A percentile compares a stretch with the other conserved stretches of the same genome.
These are phyloP conservation scores for Hippocampus comes DNA, from an alignment of 2,113 vertebrate genomes.

Conservation along the genomic window DNA sequence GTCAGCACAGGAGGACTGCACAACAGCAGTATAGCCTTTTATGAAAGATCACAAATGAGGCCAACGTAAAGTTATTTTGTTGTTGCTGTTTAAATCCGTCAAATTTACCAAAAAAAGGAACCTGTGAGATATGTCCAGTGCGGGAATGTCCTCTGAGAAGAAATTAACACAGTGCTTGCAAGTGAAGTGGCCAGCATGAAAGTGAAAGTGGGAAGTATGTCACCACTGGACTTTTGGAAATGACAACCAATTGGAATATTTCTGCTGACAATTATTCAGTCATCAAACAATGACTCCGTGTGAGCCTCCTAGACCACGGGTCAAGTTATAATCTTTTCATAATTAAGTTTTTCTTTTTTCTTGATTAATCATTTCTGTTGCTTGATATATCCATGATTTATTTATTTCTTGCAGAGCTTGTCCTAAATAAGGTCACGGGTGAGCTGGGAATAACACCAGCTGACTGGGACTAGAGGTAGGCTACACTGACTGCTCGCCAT, in stretches of 20 bases:
- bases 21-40: neutral
- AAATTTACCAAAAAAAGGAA: neutral
- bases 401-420: too few relatives aligned
- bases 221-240: neutral
- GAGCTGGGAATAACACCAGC: too few relatives aligned
- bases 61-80: neutral
- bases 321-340: too few relatives aligned
- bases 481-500: too few relatives aligned
- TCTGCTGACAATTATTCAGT: neutral
- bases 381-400: neutral
- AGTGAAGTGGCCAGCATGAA: conserved; percentile 13
- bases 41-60: neutral
- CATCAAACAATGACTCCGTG: neutral
- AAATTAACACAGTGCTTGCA: neutral
- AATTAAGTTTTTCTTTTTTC: too few relatives aligned
- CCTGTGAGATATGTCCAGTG: neutral
- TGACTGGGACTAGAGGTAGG: too few relatives aligned
- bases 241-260: neutral
- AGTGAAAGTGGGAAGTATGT: conserved; percentile 24
- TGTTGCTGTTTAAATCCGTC: neutral
- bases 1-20: conserved; percentile 1
- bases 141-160: conserved; percentile 9
- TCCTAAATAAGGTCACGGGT: too few relatives aligned
- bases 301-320: neutral
- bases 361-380: neutral